Conservation (phyloP, 2,113 vertebrate species). For the Tricholaema leucomelas region DNA sequence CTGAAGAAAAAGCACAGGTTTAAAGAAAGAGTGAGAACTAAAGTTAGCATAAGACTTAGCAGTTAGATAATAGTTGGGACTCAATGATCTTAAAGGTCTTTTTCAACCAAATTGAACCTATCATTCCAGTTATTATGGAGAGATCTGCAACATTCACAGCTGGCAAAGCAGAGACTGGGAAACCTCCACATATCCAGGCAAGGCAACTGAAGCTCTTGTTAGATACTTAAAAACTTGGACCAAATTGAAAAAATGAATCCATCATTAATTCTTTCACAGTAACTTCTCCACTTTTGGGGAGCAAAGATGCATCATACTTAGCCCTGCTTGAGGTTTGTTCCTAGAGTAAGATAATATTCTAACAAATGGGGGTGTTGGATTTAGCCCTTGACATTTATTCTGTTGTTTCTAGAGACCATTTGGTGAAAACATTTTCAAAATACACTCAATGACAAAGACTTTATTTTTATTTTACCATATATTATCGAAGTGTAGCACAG, state of each 20-base stretch:
- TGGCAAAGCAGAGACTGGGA: background rate
- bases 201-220: background rate
- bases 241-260: background rate
- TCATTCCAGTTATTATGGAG: background rate
- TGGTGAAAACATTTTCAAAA: background rate
- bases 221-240: background rate
- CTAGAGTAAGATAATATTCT: background rate
- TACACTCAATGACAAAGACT: background rate
- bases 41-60: too few relatives aligned
- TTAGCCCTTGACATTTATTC: background rate
- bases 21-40: background rate
- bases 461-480: background rate
- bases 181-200: background rate
- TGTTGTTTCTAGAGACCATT: background rate
- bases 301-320: background rate
- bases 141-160: background rate
- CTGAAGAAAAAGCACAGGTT: background rate
- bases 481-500: background rate
- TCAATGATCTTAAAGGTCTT: too few relatives aligned
- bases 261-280: background rate
- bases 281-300: background rate
- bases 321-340: background rate
- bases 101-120: too few relatives aligned
- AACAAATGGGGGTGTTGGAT: background rate
- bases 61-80: too few relatives aligned